These are phyloP conservation scores for Heptranchias perlo DNA, from an alignment of 2,113 vertebrate species.

Conservation along the genomic window DNA sequence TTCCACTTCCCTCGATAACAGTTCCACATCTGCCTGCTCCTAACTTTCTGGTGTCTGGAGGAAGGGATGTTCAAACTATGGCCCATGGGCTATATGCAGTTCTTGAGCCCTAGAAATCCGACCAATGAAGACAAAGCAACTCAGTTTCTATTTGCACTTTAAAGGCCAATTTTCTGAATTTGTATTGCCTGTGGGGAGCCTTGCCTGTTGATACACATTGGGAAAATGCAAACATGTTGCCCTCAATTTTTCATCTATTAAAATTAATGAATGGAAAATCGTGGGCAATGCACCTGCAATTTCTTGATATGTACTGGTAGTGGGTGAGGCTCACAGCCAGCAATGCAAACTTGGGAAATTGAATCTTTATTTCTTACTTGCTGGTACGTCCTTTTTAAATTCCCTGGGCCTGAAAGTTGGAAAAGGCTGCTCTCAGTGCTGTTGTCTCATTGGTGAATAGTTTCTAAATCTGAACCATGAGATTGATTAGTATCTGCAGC, in stretches of 20 bases:
- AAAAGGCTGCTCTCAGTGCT: not conserved
- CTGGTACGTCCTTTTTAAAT: not conserved
- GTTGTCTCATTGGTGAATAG: not conserved
- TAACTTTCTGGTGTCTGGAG: not conserved
- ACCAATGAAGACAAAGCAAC: not conserved
- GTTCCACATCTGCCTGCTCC: not conserved
- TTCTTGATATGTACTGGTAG: not conserved
- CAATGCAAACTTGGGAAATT: not conserved
- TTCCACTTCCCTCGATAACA: not conserved
- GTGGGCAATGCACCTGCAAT: not conserved
- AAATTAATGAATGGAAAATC: not conserved
- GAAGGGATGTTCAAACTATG: not conserved
- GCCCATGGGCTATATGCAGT: not conserved
- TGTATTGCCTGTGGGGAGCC: too few relatives aligned
- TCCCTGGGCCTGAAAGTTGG: not conserved
- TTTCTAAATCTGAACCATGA: not conserved
- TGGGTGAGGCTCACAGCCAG: not conserved
- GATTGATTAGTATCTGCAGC: not conserved
- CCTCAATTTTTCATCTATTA: not conserved
- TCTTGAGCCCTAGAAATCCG: not conserved
- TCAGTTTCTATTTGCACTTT: not conserved
- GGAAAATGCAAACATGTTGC: not conserved
- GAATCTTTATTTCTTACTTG: not conserved
- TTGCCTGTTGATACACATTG: not conserved
- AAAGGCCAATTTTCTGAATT: not conserved